Evolutionary conservation across 1,140 invertebrate species (phyloP), one percentile per base, ranked within the genome.

Genomic region (Ericerus pela): DNA sequence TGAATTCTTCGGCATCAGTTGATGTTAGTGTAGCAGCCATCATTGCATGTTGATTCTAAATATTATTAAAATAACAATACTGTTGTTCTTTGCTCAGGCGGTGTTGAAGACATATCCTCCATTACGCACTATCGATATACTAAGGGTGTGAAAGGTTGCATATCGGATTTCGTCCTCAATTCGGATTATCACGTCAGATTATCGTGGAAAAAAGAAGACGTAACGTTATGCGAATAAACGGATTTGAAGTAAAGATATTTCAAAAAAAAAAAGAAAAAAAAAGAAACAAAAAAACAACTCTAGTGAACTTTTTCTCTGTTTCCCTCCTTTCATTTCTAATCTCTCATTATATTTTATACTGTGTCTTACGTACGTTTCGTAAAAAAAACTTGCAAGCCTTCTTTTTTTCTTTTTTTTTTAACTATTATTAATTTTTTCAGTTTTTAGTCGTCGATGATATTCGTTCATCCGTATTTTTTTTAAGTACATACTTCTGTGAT

Each of bases 71-170:
- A n/a, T n/a, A n/a, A n/a, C n/a, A n/a, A n/a, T n/a, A n/a, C n/a
- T n/a, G n/a, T n/a, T n/a, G n/a, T n/a, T n/a, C n/a, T n/a, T n/a
- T n/a, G n/a, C n/a, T n/a, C n/a, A n/a, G n/a, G n/a, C n/a, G n/a
- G n/a, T n/a, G n/a, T n/a, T n/a, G n/a, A n/a, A n/a, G n/a, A n/a
- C n/a, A n/a, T n/a, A n/a, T n/a, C n/a, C n/a, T n/a, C n/a, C n/a
- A n/a, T n/a, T n/a, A n/a, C n/a, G n/a, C n/a, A n/a, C n/a, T n/a
- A n/a, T n/a, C n/a, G n/a, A 62, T 88, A 84, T 69, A 69, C 69
- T n/a, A 76, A 74, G 58, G 85, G 85, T 29, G 80, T 88, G 60
- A 71, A 77, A 30, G 87, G 87, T 24, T 90, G 87, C 70, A 78
- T 89, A 64, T 82, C 81, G 36, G 83, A 88, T 68, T 70, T 89